These are phyloP conservation scores for Malthinus flaveolus DNA, from an alignment of 2,888 invertebrate species.

Conservation along the genomic window DNA sequence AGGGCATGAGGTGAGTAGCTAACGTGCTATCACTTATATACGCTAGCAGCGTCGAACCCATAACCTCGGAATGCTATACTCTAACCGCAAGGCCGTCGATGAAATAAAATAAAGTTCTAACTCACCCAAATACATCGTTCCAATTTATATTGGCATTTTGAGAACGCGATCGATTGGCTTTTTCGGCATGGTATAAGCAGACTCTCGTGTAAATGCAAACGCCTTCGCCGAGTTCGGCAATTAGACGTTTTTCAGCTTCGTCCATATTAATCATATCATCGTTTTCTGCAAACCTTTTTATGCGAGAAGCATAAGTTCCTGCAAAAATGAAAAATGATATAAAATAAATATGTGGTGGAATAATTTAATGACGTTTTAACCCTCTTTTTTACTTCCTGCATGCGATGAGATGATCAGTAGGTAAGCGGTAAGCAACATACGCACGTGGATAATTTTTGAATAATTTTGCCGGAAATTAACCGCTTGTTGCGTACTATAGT, in stretches of 20 bases:
- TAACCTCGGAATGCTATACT: not conserved
- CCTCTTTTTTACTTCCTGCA: constrained; percentile 12
- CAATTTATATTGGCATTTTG: constrained; percentile 62
- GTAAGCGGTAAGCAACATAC: constrained; percentile 10
- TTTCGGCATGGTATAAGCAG: constrained; percentile 71
- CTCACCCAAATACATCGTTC: constrained; percentile 77
- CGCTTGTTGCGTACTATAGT: not conserved
- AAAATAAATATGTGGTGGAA: constrained; percentile 1
- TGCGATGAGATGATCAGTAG: constrained; percentile 19
- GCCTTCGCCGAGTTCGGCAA: constrained; percentile 74
- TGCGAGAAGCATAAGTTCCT: constrained; percentile 74
- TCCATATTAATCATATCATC: constrained; percentile 65
- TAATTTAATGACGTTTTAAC: constrained; percentile 14
- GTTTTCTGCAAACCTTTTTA: constrained; percentile 58
- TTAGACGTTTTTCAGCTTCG: constrained; percentile 79
- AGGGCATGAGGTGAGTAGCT: too few relatives aligned
- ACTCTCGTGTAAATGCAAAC: constrained; percentile 81
- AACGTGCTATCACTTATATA: too few relatives aligned
- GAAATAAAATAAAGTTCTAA: too few relatives aligned
- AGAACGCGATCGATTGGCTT: constrained; percentile 55
- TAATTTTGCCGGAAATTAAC: constrained; percentile 13
- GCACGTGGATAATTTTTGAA: constrained; percentile 7
- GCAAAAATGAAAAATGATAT: constrained; percentile 35
- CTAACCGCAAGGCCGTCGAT: not conserved
- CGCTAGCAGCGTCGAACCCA: not conserved